A percentile compares a stretch with the other conserved stretches of the same genome.
phyloP scores from a whole-genome alignment of 2,797 vertebrate genomes.

The Anguilla obscura region DNA sequence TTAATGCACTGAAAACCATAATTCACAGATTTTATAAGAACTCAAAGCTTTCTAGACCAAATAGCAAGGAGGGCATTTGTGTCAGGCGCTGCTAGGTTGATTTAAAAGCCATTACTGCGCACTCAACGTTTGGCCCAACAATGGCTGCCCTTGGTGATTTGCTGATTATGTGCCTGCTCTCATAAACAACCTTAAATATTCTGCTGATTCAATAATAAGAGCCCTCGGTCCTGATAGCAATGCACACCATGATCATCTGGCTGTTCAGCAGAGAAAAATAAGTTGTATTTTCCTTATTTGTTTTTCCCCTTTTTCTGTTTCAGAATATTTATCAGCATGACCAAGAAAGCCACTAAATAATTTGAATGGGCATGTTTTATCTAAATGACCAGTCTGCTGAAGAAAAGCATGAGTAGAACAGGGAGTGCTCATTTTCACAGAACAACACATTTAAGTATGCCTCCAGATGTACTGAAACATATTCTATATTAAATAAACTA shows the following conservation, averaged over 20 bases:
- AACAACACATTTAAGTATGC: too few relatives aligned
- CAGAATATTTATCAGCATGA: neutral
- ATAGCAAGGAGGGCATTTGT: neutral
- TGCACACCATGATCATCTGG: neutral
- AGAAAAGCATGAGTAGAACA: too few relatives aligned
- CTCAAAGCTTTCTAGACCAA: neutral
- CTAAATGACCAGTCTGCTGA: neutral
- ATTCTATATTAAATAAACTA: too few relatives aligned
- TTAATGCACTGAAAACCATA: neutral
- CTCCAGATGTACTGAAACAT: too few relatives aligned
- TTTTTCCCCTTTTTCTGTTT: too few relatives aligned
- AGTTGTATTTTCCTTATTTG: too few relatives aligned
- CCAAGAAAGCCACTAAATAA: neutral
- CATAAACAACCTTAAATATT: neutral
- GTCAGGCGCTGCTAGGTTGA: neutral
- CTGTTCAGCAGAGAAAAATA: neutral
- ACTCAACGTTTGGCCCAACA: neutral
- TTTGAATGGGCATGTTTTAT: neutral
- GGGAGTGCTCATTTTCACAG: too few relatives aligned
- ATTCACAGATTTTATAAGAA: neutral
- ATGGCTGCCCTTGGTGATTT: neutral
- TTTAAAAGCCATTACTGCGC: neutral
- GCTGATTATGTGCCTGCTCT: neutral
- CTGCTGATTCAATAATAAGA: conserved; percentile 2
- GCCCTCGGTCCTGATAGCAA: neutral